Percentiles rank a stretch among this genome's conserved stretches.
These are phyloP conservation scores for Stigmatopora argus DNA, from an alignment of 2,113 vertebrate species.

Conservation along the genomic window DNA sequence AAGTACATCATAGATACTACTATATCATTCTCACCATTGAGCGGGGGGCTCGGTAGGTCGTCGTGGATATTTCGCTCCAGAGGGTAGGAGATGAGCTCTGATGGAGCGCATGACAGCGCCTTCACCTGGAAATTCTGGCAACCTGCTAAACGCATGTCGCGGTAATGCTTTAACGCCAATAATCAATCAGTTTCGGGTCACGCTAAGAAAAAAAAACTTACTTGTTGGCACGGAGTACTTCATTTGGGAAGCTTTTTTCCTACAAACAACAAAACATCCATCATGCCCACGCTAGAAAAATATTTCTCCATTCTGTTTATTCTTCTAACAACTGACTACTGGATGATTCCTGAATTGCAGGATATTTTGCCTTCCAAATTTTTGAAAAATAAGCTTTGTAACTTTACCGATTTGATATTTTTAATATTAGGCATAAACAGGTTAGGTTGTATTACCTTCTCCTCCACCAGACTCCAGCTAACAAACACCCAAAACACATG, in stretches of 20 bases:
- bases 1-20: not conserved
- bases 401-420: too few relatives aligned
- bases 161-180: slow-evolving; percentile 4
- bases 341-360: too few relatives aligned
- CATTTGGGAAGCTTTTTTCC: slow-evolving; percentile 58
- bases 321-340: too few relatives aligned
- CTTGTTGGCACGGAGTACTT: slow-evolving; percentile 64
- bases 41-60: slow-evolving; percentile 61
- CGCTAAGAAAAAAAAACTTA: slow-evolving; percentile 28
- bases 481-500: slow-evolving; percentile 68
- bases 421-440: too few relatives aligned
- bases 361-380: too few relatives aligned
- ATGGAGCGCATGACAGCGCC: slow-evolving; percentile 49
- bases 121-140: slow-evolving; percentile 63
- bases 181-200: not conserved
- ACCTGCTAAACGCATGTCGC: slow-evolving; percentile 31
- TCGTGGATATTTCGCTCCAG: slow-evolving; percentile 47
- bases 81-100: slow-evolving; percentile 68
- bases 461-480: slow-evolving; percentile 72
- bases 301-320: too few relatives aligned
- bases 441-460: slow-evolving; percentile 66
- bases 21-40: slow-evolving; percentile 65
- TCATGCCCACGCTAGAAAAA: too few relatives aligned
- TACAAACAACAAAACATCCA: slow-evolving; percentile 26
- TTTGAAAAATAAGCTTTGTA: too few relatives aligned